Conservation (phyloP, 2,888 invertebrate species). For the Bombylius major region DNA sequence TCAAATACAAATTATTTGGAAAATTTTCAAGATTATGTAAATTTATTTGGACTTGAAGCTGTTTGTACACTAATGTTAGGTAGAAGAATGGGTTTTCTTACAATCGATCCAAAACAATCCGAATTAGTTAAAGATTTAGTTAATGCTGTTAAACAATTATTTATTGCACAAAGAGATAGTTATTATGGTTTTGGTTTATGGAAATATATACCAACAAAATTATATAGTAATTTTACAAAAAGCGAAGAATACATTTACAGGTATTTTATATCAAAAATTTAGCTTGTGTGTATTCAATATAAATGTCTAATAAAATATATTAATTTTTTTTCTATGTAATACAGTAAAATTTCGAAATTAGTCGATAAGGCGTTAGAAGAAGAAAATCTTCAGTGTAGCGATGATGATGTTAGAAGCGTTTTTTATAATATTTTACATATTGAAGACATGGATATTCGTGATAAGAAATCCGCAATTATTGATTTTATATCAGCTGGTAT, state of each 20-base stretch:
- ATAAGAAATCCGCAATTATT: conserved; percentile 73
- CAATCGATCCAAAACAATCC: conserved; percentile 38
- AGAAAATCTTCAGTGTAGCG: conserved; percentile 32
- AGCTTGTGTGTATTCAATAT: background rate
- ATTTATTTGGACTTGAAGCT: conserved; percentile 69
- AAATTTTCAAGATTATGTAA: conserved; percentile 60
- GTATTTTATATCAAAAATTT: conserved; percentile 36
- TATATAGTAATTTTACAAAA: conserved; percentile 55
- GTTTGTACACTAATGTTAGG: conserved; percentile 70
- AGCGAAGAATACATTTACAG: conserved; percentile 72
- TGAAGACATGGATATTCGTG: conserved; percentile 57
- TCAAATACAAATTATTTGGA: conserved; percentile 42
- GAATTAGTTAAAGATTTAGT: conserved; percentile 51
- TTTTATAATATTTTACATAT: conserved; percentile 63
- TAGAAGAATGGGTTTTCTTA: conserved; percentile 60
- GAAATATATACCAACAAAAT: conserved; percentile 62
- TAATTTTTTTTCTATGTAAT: background rate
- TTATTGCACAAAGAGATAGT: conserved; percentile 65
- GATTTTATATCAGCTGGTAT: conserved; percentile 82
- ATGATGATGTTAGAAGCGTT: conserved; percentile 53
- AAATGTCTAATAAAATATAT: too few relatives aligned
- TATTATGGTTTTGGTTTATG: conserved; percentile 71
- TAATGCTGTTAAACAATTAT: conserved; percentile 63
- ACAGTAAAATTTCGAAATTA: conserved; percentile 66
- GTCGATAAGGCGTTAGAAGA: conserved; percentile 56